Evolutionary conservation across 2,113 vertebrate genomes (phyloP).

Genomic region (Callochromis pleurospilus): DNA sequence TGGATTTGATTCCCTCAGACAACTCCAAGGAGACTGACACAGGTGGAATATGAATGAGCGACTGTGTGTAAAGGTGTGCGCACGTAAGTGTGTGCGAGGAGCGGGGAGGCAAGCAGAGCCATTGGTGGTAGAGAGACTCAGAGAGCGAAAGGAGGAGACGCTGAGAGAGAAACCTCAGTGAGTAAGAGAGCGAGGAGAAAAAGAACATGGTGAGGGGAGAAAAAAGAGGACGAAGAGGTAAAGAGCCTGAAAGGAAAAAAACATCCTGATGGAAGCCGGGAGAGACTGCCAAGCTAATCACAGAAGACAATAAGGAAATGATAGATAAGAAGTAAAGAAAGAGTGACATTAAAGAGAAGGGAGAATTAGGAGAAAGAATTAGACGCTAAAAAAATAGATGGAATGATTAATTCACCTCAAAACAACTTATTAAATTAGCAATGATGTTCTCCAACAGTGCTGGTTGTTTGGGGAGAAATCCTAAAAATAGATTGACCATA

Average conservation of each 20-base stretch:
- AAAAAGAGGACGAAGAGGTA: not conserved
- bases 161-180: constrained; percentile 12
- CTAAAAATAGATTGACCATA: not conserved
- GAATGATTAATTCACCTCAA: not conserved
- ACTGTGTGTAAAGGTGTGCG: not conserved
- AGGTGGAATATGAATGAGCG: constrained; percentile 65
- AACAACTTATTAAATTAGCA: not conserved
- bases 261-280: not conserved
- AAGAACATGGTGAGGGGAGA: not conserved
- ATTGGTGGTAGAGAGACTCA: constrained; percentile 1
- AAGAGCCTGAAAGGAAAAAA: constrained; percentile 24
- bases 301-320: constrained; percentile 40
- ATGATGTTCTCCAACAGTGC: not conserved
- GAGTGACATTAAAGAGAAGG: constrained; percentile 1
- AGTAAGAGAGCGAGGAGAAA: not conserved
- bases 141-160: not conserved
- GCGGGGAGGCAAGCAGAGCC: not conserved
- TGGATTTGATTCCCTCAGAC: constrained; percentile 64
- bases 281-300: constrained; percentile 31
- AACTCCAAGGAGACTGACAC: constrained; percentile 63
- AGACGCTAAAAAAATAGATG: not conserved
- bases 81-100: not conserved
- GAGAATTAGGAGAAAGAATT: not conserved
- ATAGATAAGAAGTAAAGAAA: constrained; percentile 37
- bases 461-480: not conserved